Percentiles rank a stretch among this genome's conserved stretches.
Evolutionary conservation across 2,113 vertebrate species (phyloP).

Genomic region (Budorcas taxicolor): DNA sequence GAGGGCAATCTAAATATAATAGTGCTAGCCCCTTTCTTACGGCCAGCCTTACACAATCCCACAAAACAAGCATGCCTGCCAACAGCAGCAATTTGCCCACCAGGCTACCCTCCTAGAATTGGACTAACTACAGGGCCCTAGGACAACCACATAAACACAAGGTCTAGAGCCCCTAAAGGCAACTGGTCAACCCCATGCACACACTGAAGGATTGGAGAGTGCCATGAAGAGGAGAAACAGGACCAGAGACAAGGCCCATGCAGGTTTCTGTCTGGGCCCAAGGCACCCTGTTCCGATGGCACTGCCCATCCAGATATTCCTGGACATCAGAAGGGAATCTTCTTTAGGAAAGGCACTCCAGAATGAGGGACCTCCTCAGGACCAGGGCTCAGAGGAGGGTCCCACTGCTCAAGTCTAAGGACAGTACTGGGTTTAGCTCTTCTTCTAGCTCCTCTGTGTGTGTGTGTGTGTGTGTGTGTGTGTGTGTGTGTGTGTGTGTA

Average conservation of each 20-base stretch:
- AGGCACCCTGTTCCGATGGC: background rate
- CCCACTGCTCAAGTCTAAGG: background rate
- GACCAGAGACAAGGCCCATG: background rate
- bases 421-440: background rate
- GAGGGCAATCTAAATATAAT: background rate
- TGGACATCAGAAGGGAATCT: background rate
- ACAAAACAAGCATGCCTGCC: background rate
- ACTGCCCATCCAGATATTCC: background rate
- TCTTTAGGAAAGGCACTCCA: background rate
- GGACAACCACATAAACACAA: background rate
- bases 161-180: no score
- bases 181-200: background rate
- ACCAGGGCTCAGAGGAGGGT: background rate
- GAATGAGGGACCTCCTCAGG: background rate
- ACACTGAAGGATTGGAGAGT: background rate
- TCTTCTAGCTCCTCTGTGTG: background rate
- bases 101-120: background rate
- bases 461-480: background rate
- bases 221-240: background rate
- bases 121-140: background rate
- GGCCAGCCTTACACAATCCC: background rate
- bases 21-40: background rate
- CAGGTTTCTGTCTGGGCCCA: background rate
- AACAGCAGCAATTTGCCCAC: background rate
- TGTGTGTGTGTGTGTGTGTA: background rate